Base-by-base conservation (phyloP, 1,140 invertebrate genomes). In the Oscheius sp. region DNA sequence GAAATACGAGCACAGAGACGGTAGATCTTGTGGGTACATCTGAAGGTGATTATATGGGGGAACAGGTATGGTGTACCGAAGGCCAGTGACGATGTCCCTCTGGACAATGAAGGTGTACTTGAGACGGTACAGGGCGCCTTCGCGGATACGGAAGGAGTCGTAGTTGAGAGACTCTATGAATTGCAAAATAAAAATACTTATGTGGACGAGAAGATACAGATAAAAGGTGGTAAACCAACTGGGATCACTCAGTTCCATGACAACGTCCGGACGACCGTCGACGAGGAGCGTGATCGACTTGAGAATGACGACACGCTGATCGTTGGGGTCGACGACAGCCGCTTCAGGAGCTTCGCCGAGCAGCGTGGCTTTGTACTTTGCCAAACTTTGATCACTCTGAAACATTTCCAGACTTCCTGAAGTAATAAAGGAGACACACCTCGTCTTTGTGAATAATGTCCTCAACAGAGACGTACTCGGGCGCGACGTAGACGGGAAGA, bases 401-500 rank as follows among this genome's bases (percentile, higher is more conserved):
- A 45, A 45, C 15, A 20, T 20, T 55, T 13, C 4, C 7, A 23
- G 4, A 68, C n/a, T 55, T 15, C 10, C 10, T 58, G n/a, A 55
- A 2, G 1, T 29, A 52, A 55, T 3, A n/a, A n/a, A n/a, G n/a
- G n/a, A n/a, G n/a, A n/a, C n/a, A n/a, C 34, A 73, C 72, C 42
- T 93, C 90, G 86, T 99, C 96, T 1, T 92, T 89, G 52, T 91
- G 90, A 61, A 97, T 85, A 72, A 99, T 93, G 86, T 98, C 93
- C 77, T 93, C 91, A 67, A 99, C 90, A 0, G 91, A 90, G 85
- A 97, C 97, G 84, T 95, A 91, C 65, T 93, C 93, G 10, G 96
- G 96, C 66, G 95, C 91, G 85, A 91, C 93, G 86, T 98, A 99
- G 28, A n/a, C n/a, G n/a, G n/a, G n/a, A n/a, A n/a, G n/a, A n/a